Evolutionary conservation across 2,113 vertebrate species (phyloP).

Genomic region (Calidris pygmaea): DNA sequence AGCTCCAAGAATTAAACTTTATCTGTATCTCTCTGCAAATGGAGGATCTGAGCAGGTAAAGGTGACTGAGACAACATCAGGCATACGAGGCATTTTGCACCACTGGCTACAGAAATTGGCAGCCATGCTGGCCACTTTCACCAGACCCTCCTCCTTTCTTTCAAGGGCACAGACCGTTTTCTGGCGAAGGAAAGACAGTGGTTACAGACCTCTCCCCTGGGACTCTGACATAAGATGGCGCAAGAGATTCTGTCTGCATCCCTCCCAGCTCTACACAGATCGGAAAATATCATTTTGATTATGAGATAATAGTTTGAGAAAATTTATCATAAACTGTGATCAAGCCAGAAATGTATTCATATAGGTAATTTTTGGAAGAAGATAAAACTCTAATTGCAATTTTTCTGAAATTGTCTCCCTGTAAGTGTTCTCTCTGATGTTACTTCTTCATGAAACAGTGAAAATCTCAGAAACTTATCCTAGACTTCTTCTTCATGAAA

Average conservation of each 20-base stretch:
- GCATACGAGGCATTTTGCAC: not conserved
- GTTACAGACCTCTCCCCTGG: not conserved
- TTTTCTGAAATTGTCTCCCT: not conserved
- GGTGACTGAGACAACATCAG: not conserved
- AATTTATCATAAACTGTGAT: not conserved
- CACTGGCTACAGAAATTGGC: not conserved
- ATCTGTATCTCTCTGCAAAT: not conserved
- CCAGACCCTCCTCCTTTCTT: not conserved
- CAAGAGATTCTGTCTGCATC: not conserved
- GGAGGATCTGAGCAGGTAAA: not conserved
- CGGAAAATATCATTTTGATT: not conserved
- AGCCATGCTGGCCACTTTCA: not conserved
- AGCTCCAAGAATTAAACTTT: not conserved
- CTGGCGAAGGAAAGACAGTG: not conserved
- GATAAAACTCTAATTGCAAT: not conserved
- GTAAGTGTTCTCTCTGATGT: not conserved
- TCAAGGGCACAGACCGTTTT: not conserved
- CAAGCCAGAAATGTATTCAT: not conserved
- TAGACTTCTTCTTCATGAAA: not conserved
- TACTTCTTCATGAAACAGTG: not conserved
- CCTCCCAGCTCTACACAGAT: not conserved
- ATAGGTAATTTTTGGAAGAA: not conserved
- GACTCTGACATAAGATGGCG: not conserved
- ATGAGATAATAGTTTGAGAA: not conserved
- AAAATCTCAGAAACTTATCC: not conserved